Percentiles rank a stretch among this genome's conserved stretches.
These are phyloP conservation scores for Matsumyia berberina DNA, from an alignment of 2,888 invertebrate species.

Conservation along the genomic window DNA sequence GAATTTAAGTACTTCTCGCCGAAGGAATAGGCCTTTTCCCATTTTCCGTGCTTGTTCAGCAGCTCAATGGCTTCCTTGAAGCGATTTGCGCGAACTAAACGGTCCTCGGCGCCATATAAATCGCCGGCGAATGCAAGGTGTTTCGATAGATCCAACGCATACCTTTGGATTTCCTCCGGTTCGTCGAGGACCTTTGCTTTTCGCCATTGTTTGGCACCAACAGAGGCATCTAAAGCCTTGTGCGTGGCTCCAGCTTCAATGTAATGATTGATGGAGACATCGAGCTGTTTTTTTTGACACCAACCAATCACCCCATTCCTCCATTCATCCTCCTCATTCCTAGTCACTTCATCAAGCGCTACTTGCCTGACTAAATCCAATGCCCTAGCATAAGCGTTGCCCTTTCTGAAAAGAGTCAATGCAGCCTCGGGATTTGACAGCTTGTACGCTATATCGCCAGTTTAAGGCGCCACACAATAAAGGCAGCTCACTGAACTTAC, in stretches of 20 bases:
- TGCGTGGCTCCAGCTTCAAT: slow-evolving; percentile 96
- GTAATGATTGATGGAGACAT: slow-evolving; percentile 98
- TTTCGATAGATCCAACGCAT: slow-evolving; percentile 93
- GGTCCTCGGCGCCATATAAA: slow-evolving; percentile 93
- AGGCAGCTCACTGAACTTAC: slow-evolving; percentile 57
- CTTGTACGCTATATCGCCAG: slow-evolving; percentile 90
- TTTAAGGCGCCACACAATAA: neutral
- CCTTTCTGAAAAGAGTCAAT: slow-evolving; percentile 85
- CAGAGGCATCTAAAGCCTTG: slow-evolving; percentile 95
- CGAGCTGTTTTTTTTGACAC: slow-evolving; percentile 93
- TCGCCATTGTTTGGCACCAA: slow-evolving; percentile 96
- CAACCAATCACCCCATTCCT: slow-evolving; percentile 96
- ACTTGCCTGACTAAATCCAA: slow-evolving; percentile 94
- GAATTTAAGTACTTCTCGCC: slow-evolving; percentile 90
- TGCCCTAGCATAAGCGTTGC: slow-evolving; percentile 91
- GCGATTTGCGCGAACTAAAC: slow-evolving; percentile 92
- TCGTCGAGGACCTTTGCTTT: slow-evolving; percentile 96
- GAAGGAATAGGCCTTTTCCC: slow-evolving; percentile 93
- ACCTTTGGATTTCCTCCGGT: slow-evolving; percentile 90
- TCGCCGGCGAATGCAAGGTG: slow-evolving; percentile 92
- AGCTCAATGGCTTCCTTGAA: slow-evolving; percentile 95
- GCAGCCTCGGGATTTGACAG: slow-evolving; percentile 85
- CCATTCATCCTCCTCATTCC: slow-evolving; percentile 96
- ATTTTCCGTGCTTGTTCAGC: slow-evolving; percentile 92
- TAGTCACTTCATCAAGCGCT: slow-evolving; percentile 92